Conservation (phyloP, 2,113 vertebrate species). For the Enhydra lutris region DNA sequence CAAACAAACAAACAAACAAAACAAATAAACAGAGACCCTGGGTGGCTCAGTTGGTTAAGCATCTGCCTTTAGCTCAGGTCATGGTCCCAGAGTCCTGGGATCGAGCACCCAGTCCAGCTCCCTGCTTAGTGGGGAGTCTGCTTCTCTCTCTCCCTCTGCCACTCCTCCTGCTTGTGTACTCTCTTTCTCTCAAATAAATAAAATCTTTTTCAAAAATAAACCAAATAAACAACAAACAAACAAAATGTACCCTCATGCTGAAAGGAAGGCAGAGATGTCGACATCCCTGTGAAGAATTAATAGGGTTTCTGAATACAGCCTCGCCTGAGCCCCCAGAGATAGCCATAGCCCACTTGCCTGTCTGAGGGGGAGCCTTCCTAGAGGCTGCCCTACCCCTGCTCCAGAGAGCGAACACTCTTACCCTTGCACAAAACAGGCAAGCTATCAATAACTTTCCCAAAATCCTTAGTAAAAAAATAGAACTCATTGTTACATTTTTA, state of each 20-base stretch:
- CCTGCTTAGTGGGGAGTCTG: not conserved
- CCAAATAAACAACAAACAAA: not conserved
- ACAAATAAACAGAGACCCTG: not conserved
- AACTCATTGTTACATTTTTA: not conserved
- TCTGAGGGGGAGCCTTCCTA: not conserved
- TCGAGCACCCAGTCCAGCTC: rapidly evolving
- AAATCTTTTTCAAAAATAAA: not conserved
- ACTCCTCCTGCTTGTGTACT: not conserved
- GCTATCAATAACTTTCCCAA: not conserved
- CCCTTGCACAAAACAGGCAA: rapidly evolving
- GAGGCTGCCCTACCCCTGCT: rapidly evolving
- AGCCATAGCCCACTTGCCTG: rapidly evolving
- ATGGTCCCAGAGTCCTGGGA: not conserved
- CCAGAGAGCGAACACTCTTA: not conserved
- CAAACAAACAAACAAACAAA: too few species aligned
- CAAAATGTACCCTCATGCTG: too few species aligned
- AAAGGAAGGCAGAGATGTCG: not conserved
- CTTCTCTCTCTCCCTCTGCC: not conserved
- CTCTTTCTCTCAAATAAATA: not conserved
- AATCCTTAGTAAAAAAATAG: not conserved
- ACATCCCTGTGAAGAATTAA: rapidly evolving
- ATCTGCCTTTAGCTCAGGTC: not conserved
- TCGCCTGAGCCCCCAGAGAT: rapidly evolving
- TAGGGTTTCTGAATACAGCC: not conserved
- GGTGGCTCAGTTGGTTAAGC: not conserved